Evolutionary conservation across 2,113 vertebrate genomes (phyloP).

Genomic region (Neogale vison): DNA sequence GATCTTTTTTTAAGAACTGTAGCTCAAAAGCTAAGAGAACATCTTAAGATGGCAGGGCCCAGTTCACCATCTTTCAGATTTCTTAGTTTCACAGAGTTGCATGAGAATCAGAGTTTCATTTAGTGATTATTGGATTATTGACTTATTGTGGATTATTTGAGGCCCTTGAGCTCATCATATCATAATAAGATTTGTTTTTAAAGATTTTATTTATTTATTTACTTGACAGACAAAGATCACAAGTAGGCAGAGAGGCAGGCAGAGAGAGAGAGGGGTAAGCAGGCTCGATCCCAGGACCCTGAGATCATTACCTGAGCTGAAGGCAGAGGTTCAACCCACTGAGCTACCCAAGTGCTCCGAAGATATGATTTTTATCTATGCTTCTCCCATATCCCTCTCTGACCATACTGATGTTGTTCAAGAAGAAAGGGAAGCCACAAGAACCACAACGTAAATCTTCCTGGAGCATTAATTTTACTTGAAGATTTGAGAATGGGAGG

Average conservation of each 20-base stretch:
- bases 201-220: no score
- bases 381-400: not conserved
- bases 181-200: not conserved
- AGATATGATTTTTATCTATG: not conserved
- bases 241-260: no score
- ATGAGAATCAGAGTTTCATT: not conserved
- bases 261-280: no score
- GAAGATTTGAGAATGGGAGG: not conserved
- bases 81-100: not conserved
- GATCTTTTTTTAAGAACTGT: slow-evolving; percentile 58
- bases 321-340: no score
- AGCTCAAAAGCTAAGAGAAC: slow-evolving; percentile 34
- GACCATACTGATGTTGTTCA: not conserved
- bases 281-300: no score
- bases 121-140: not conserved
- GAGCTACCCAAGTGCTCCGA: not conserved
- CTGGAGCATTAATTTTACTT: not conserved
- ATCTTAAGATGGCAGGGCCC: slow-evolving; percentile 4
- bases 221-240: no score
- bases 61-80: not conserved
- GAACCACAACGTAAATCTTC: not conserved
- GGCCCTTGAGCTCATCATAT: not conserved
- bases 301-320: no score
- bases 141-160: not conserved
- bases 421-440: not conserved